Base-by-base conservation (phyloP, 2,888 invertebrate species). In the Dysmachus trigonus region DNA sequence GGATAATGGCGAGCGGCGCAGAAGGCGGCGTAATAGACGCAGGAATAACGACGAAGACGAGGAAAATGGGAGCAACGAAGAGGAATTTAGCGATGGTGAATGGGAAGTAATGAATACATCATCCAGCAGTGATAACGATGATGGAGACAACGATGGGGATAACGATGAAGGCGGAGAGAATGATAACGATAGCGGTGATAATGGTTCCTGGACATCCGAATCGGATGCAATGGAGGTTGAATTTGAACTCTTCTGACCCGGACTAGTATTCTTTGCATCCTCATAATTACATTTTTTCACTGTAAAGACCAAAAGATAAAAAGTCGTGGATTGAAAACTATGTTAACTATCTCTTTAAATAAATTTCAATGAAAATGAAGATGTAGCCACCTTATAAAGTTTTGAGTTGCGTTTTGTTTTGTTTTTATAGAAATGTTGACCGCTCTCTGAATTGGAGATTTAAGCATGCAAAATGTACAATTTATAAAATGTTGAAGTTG, bases 41-140 rank as follows among this genome's bases (percentile, higher is more conserved):
- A 22, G 51, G 18, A 47, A 72, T 15, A 33, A 35, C 13, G 85
- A 62, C 13, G 31, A 71, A 7, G 38, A 62, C 30, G 72, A 86
- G 51, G 81, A 77, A 74, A 74, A 81, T 87, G 84, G 86, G 22
- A 86, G 87, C 84, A 86, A 87, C 81, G 87, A 87, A 79, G 87
- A 86, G 13, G 47, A 62, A 10, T 62, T 22, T 22, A 62, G 62
- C 10, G 62, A 62, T 72, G 88, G 86, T 76, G 88, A 88, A n/a
- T 87, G 79, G 74, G 85, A 83, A 27, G 83, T 72, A 8, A 30
- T 77, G 33, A 71, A 71, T 15, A 79, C 79, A 62, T 31, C 82
- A 1, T 62, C 82, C 22, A 71, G 38, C 62, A 41, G 74, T 72
- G 47, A 87, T 47, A 87, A 86, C 77, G 88, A 87, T 72, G 87